Percentiles rank a stretch among this genome's conserved stretches.
These are phyloP conservation scores for Ictidomys tridecemlineatus DNA, from an alignment of 2,113 vertebrate species.

Conservation along the genomic window DNA sequence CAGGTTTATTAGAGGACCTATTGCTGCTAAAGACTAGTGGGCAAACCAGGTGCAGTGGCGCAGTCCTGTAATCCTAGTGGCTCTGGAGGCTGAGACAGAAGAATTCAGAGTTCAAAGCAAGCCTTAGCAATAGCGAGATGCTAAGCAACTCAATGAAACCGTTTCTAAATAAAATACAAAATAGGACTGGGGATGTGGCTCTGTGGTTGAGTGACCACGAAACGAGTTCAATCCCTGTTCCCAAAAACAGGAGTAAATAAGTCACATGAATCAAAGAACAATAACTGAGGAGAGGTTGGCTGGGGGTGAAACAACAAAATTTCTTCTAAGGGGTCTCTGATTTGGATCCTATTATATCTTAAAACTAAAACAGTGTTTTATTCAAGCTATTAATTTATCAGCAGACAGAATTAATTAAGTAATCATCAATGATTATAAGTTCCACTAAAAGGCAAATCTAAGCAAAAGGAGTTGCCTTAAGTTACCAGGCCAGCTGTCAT, in stretches of 20 bases:
- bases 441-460: not conserved
- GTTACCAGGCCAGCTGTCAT: not conserved
- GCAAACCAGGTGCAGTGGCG: no score
- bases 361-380: conserved; percentile 4
- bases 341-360: not conserved
- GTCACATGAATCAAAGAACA: not conserved
- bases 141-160: no score
- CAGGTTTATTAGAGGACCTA: not conserved
- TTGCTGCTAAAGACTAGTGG: not conserved
- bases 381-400: conserved; percentile 18
- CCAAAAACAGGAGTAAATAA: not conserved
- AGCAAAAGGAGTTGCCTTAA: not conserved
- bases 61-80: no score
- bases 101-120: no score
- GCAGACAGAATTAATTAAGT: not conserved
- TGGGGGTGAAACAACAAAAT: not conserved
- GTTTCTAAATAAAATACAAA: no score
- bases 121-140: no score
- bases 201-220: no score
- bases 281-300: not conserved
- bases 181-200: no score
- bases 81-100: no score
- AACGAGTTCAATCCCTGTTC: no score
- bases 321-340: not conserved
- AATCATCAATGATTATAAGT: not conserved